These are phyloP conservation scores for Synanthedon vespiformis DNA, from an alignment of 2,888 invertebrate species.

Conservation along the genomic window DNA sequence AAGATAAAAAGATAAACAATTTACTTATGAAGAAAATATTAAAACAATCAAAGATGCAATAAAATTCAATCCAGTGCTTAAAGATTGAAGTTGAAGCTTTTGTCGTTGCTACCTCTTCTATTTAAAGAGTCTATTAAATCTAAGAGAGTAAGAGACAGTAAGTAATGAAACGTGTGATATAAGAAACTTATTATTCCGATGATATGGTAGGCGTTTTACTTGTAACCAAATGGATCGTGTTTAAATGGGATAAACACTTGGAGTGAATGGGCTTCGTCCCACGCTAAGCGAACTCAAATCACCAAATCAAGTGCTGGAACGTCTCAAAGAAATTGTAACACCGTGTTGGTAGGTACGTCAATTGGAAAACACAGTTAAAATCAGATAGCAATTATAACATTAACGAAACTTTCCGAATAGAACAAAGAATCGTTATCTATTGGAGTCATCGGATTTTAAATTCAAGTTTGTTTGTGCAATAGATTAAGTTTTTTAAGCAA, in stretches of 20 bases:
- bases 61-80: too few relatives aligned
- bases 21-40: too few relatives aligned
- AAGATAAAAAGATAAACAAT: too few relatives aligned
- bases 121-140: too few relatives aligned
- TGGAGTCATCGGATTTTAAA: slow-evolving; percentile 21
- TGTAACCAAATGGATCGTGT: neutral
- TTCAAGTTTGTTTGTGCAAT: slow-evolving; percentile 33
- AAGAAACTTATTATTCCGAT: too few relatives aligned
- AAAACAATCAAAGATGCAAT: too few relatives aligned
- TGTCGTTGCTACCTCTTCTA: too few relatives aligned
- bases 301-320: neutral
- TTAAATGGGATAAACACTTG: neutral
- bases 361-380: neutral
- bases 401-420: slow-evolving; percentile 18
- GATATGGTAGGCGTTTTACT: neutral
- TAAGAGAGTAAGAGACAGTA: too few relatives aligned
- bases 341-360: too few relatives aligned
- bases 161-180: too few relatives aligned
- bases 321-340: too few relatives aligned
- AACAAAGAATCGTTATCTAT: slow-evolving; percentile 36
- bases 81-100: too few relatives aligned
- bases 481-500: slow-evolving; percentile 19
- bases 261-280: neutral
- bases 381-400: slow-evolving; percentile 27
- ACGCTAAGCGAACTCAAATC: neutral